phyloP scores from a whole-genome alignment of 2,797 vertebrate genomes.

The Sebastes oblongus region DNA sequence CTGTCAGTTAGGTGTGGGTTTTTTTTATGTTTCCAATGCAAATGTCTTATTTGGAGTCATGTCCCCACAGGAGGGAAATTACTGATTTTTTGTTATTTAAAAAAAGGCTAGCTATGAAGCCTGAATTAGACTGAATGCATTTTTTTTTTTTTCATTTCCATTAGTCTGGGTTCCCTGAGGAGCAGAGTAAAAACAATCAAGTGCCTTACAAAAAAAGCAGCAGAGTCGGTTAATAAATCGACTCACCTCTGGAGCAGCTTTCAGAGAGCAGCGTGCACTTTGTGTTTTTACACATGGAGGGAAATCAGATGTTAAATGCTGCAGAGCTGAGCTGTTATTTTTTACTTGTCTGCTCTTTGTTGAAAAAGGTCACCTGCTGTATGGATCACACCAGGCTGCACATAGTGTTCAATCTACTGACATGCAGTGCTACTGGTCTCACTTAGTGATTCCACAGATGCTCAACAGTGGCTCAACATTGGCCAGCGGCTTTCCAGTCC shows the following conservation, averaged over 20 bases:
- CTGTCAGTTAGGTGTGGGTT: neutral
- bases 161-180: neutral
- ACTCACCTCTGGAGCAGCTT: neutral
- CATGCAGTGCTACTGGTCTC: neutral
- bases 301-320: neutral
- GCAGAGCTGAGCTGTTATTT: neutral
- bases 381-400: neutral
- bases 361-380: neutral
- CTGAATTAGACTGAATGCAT: neutral
- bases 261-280: neutral
- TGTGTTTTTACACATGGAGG: neutral
- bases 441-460: neutral
- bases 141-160: neutral
- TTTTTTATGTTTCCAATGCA: slow-evolving; percentile 14
- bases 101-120: neutral
- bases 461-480: neutral
- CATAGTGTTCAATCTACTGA: neutral
- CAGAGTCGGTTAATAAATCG: neutral
- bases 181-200: slow-evolving; percentile 10
- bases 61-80: neutral
- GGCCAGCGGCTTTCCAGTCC: neutral
- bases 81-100: neutral
- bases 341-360: neutral
- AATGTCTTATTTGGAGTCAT: slow-evolving; percentile 3
- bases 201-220: neutral